Conservation (phyloP, 2,797 vertebrate genomes). For the Mormyrus proboscirostris region DNA sequence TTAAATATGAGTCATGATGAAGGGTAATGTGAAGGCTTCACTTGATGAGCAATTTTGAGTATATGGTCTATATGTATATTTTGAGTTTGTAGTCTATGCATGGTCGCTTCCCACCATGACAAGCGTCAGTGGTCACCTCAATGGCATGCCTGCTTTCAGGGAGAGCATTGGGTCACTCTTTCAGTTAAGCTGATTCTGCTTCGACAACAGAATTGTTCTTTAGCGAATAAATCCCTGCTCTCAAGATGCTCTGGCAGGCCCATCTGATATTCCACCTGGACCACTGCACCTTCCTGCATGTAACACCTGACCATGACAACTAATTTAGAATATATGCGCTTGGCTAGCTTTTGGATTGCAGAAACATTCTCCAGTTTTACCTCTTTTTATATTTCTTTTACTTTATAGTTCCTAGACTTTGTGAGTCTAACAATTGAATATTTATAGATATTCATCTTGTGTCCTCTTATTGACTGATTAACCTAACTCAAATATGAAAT, state of each 20-base stretch:
- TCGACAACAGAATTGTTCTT: constrained; percentile 3
- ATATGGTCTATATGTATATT: neutral
- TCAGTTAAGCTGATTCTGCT: neutral
- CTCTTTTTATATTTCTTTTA: neutral
- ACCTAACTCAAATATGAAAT: neutral
- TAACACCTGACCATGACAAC: neutral
- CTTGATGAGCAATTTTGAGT: neutral
- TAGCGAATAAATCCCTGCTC: neutral
- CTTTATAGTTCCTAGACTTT: neutral
- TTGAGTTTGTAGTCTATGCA: neutral
- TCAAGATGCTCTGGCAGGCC: neutral
- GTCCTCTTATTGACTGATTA: neutral
- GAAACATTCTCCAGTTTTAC: neutral
- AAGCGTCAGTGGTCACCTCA: neutral
- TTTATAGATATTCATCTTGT: neutral
- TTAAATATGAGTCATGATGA: neutral
- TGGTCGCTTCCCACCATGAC: neutral
- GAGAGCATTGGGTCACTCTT: constrained; percentile 2
- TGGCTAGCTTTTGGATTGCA: neutral
- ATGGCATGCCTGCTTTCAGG: neutral
- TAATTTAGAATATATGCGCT: neutral
- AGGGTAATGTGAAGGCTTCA: neutral
- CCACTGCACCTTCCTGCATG: neutral
- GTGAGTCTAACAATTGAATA: neutral
- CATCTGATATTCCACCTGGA: neutral